Conservation (phyloP, 2,888 invertebrate genomes). For the Calliscelio sp. region DNA sequence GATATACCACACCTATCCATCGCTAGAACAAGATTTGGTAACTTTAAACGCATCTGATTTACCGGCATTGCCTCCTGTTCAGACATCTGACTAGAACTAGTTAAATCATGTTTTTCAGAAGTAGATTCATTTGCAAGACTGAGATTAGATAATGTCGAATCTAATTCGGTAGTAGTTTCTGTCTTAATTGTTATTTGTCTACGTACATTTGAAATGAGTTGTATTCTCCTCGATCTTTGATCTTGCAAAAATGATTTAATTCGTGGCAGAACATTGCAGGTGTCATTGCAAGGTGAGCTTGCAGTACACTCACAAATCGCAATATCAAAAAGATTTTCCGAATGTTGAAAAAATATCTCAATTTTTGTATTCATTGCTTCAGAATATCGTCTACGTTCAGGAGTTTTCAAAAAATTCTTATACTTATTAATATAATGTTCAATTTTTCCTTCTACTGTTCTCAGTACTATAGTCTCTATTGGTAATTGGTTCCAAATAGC, state of each 20-base stretch:
- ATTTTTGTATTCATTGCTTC: background rate
- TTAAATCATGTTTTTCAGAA: no score
- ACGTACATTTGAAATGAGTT: background rate
- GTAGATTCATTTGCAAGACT: no score
- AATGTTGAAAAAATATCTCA: background rate
- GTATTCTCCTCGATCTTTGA: background rate
- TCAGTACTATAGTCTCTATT: background rate
- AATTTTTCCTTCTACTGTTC: background rate
- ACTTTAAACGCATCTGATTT: conserved; percentile 22
- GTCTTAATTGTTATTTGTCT: no score
- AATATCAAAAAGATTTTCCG: conserved; percentile 15
- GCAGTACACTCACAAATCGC: conserved; percentile 7
- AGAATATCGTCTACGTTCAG: background rate
- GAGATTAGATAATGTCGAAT: no score
- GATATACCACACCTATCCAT: conserved; percentile 36
- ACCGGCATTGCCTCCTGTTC: no score
- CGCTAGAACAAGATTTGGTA: conserved; percentile 22
- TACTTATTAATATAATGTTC: conserved; percentile 2
- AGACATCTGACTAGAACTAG: no score
- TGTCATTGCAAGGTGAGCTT: background rate
- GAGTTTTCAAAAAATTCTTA: conserved; percentile 8
- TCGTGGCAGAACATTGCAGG: background rate
- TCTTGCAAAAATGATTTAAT: conserved; percentile 10
- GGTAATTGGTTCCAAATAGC: conserved; percentile 15
- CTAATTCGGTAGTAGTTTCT: no score